Conservation (phyloP, 2,888 invertebrate genomes). For the Cosmia trapezina region DNA sequence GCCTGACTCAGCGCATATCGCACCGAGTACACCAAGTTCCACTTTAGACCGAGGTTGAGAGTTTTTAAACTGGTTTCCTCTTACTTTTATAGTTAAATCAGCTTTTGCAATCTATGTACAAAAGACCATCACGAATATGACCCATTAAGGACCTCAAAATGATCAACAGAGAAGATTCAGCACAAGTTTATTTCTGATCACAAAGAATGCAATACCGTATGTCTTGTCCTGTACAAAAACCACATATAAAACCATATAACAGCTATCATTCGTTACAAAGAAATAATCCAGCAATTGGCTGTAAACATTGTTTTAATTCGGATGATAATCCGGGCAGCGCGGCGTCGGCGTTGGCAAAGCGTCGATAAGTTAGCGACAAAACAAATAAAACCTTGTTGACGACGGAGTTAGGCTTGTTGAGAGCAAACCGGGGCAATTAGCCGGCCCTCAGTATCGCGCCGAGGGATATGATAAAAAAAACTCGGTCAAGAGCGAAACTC, state of each 20-base stretch:
- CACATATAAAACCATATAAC: neutral
- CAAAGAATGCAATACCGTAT: neutral
- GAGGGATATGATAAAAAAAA: constrained; percentile 60
- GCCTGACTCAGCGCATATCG: constrained; percentile 29
- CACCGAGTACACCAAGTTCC: constrained; percentile 1
- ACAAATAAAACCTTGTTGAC: constrained; percentile 71
- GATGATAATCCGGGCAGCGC: constrained; percentile 47
- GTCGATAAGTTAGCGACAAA: constrained; percentile 70
- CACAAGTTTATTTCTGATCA: neutral
- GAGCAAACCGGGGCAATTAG: constrained; percentile 73
- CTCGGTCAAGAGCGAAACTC: constrained; percentile 56
- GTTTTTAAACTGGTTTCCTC: constrained; percentile 7
- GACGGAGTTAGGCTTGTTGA: constrained; percentile 69
- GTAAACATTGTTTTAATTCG: constrained; percentile 59
- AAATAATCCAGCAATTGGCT: constrained; percentile 43
- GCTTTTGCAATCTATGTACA: neutral
- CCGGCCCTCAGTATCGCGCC: constrained; percentile 54
- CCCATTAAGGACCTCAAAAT: neutral
- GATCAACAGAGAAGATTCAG: constrained; percentile 1
- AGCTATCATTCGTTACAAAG: constrained; percentile 22
- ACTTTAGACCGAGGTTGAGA: neutral
- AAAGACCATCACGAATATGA: neutral
- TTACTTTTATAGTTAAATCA: neutral
- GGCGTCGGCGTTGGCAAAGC: constrained; percentile 49
- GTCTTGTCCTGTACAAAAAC: neutral